These are phyloP conservation scores for Euborellia annulipes DNA, from an alignment of 1,140 invertebrate species.

Conservation along the genomic window DNA sequence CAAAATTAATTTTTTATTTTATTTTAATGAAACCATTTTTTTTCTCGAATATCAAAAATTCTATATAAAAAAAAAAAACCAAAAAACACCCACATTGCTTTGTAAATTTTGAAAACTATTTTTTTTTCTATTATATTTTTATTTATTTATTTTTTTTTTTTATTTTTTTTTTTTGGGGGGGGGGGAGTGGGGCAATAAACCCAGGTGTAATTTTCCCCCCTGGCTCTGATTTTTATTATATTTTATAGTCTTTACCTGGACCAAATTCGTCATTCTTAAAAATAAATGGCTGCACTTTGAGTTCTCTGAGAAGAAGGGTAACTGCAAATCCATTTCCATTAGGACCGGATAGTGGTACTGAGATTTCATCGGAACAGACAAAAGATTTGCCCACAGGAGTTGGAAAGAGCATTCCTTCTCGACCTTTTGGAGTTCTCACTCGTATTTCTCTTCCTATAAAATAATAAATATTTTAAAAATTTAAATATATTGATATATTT, in stretches of 20 bases:
- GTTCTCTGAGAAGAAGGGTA: slow-evolving; percentile 28
- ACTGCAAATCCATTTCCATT: slow-evolving; percentile 18
- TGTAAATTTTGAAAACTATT: neutral
- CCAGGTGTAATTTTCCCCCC: neutral
- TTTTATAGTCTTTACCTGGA: slow-evolving; percentile 24
- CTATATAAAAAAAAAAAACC: neutral
- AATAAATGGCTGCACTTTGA: slow-evolving; percentile 46
- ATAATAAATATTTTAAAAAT: too few species aligned
- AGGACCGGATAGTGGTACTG: slow-evolving; percentile 28
- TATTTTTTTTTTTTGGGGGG: neutral
- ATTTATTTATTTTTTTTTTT: neutral
- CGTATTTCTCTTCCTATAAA: slow-evolving; percentile 26
- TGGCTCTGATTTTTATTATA: too few species aligned
- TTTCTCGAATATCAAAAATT: too few species aligned
- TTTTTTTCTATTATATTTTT: neutral
- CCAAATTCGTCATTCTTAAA: slow-evolving; percentile 45
- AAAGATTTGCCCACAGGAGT: slow-evolving; percentile 75
- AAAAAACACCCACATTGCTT: neutral
- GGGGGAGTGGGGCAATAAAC: neutral
- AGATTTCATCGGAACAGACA: slow-evolving; percentile 50
- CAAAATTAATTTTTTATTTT: too few species aligned
- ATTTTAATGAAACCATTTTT: too few species aligned
- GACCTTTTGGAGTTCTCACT: slow-evolving; percentile 37
- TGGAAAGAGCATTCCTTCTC: slow-evolving; percentile 50
- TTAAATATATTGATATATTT: slow-evolving; percentile 5